Evolutionary conservation across 92 coral and sea anemone genomes (phyloP).

Genomic region (Paragorgia papillata): DNA sequence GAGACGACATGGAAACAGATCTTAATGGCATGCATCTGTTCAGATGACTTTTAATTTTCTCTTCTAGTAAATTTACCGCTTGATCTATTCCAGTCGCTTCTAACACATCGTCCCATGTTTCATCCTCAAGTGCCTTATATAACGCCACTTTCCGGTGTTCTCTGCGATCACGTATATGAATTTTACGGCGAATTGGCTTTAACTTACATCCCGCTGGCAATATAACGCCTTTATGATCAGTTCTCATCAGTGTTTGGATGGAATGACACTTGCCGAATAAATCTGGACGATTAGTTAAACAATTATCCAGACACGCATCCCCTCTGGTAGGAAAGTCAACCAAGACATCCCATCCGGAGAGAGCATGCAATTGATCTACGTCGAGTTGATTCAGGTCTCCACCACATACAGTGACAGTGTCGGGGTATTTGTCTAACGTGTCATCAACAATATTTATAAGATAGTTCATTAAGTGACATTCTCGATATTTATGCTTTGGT

Average conservation of each 20-base stretch:
- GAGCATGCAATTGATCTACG: slow-evolving; percentile 19
- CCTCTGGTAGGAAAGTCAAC: slow-evolving; percentile 54
- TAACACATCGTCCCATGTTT: slow-evolving; percentile 38
- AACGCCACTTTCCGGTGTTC: too few relatives aligned
- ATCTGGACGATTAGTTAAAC: slow-evolving; percentile 49
- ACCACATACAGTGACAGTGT: slow-evolving; percentile 40
- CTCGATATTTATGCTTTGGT: too few relatives aligned
- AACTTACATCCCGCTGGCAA: too few relatives aligned
- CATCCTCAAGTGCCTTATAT: slow-evolving; percentile 38
- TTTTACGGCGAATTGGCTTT: too few relatives aligned
- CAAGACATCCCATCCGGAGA: slow-evolving; percentile 42
- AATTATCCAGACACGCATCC: slow-evolving; percentile 41
- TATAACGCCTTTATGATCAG: too few relatives aligned
- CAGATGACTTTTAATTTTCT: slow-evolving; percentile 27
- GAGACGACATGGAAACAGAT: slow-evolving; percentile 56
- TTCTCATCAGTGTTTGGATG: too few relatives aligned
- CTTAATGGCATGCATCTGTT: slow-evolving; percentile 56
- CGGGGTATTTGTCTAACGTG: slow-evolving; percentile 29
- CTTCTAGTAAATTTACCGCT: slow-evolving; percentile 49
- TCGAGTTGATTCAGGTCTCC: slow-evolving; percentile 50
- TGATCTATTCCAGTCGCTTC: slow-evolving; percentile 30
- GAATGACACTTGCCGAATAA: slow-evolving; percentile 47
- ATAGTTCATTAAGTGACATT: slow-evolving; percentile 28
- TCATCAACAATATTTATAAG: slow-evolving; percentile 36
- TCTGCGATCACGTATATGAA: too few relatives aligned